Evolutionary conservation across 2,797 vertebrate species (phyloP).

Genomic region (Cynodonichthys magdalenae): DNA sequence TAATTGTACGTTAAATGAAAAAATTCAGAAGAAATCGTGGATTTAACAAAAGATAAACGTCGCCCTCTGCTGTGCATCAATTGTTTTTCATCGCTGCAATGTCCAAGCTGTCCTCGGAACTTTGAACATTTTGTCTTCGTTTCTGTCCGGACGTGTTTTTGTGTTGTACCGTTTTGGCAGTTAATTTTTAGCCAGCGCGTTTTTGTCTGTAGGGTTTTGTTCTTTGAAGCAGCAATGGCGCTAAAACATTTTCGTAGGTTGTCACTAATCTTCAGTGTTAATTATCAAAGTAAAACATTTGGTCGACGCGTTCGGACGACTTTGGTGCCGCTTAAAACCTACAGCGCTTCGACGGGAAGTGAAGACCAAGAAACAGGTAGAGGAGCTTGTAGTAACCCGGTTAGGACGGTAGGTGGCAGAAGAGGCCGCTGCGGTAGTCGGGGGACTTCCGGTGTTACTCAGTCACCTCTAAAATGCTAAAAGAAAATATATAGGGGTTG

Average conservation of each 20-base stretch:
- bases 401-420: slow-evolving; percentile 35
- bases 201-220: accelerated
- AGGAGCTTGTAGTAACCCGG: background rate
- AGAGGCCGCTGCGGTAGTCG: slow-evolving; percentile 5
- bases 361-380: slow-evolving; percentile 33
- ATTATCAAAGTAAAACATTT: background rate
- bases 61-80: slow-evolving; percentile 61
- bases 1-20: background rate
- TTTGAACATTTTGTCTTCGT: background rate
- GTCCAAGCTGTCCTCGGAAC: slow-evolving; percentile 37
- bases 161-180: slow-evolving; percentile 3
- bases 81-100: slow-evolving; percentile 41
- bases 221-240: slow-evolving; percentile 29
- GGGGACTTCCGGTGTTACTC: too few relatives aligned
- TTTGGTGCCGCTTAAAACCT: background rate
- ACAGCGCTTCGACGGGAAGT: slow-evolving; percentile 18
- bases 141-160: slow-evolving; percentile 17
- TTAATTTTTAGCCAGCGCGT: background rate
- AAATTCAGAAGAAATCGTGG: background rate
- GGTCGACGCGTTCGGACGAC: background rate
- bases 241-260: slow-evolving; percentile 10
- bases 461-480: too few relatives aligned
- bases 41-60: slow-evolving; percentile 19
- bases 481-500: too few relatives aligned
- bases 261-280: background rate